These are phyloP conservation scores for Aurelia aurita complex sp. Pacific DNA, from an alignment of 30 jellyfish, hydroid and myxozoan genomes.

Conservation along the genomic window DNA sequence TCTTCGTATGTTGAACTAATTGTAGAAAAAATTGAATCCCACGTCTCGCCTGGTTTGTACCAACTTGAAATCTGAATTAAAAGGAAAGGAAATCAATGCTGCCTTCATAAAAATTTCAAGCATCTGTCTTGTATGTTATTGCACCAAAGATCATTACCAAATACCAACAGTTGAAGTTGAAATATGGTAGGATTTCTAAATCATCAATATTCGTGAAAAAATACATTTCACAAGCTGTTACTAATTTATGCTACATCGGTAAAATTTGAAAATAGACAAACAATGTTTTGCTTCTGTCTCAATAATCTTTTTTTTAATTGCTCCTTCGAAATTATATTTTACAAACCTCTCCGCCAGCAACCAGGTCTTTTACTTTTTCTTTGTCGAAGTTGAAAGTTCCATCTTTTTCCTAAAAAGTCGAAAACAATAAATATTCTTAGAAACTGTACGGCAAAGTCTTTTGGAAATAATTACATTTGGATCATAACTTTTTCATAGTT, in stretches of 20 bases:
- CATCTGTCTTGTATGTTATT: not conserved
- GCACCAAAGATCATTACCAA: not conserved
- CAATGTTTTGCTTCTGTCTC: too few relatives aligned
- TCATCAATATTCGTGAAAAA: too few relatives aligned
- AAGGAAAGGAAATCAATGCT: too few relatives aligned
- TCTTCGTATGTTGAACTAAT: slow-evolving; percentile 95
- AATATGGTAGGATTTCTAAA: too few relatives aligned
- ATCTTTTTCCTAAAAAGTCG: slow-evolving; percentile 71
- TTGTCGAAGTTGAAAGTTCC: slow-evolving; percentile 86
- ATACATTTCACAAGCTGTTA: too few relatives aligned
- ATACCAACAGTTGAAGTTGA: not conserved
- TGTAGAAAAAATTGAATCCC: slow-evolving; percentile 90
- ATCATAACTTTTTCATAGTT: too few relatives aligned
- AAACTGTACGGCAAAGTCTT: not conserved
- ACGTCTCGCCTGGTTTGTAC: slow-evolving; percentile 97
- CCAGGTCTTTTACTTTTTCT: slow-evolving; percentile 78
- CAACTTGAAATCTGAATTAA: slow-evolving; percentile 75
- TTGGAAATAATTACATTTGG: too few relatives aligned
- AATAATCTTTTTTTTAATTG: too few relatives aligned
- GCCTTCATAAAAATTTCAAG: not conserved
- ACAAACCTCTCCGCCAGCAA: slow-evolving; percentile 69
- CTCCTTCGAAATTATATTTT: too few relatives aligned
- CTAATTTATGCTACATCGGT: too few relatives aligned
- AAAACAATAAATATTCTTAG: not conserved
- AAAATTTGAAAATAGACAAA: too few relatives aligned